Evolutionary conservation across 2,888 invertebrate species (phyloP).

Genomic region (Nesidiocoris tenuis): DNA sequence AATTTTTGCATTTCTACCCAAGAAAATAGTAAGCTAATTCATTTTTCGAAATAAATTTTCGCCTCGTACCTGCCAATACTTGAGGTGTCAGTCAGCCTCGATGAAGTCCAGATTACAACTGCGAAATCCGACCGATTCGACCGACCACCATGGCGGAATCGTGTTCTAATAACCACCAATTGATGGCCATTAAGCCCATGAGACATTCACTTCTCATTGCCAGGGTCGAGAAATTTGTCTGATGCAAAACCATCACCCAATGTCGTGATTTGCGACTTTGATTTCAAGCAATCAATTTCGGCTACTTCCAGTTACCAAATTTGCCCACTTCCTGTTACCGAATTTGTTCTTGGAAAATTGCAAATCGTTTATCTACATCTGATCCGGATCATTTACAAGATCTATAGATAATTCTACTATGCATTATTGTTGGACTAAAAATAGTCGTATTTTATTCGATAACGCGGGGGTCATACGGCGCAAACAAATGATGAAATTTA

Average conservation of each 20-base stretch:
- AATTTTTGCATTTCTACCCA: background rate
- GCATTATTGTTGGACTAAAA: too few relatives aligned
- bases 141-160: background rate
- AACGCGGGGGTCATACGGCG: too few relatives aligned
- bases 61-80: background rate
- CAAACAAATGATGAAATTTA: too few relatives aligned
- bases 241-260: conserved; percentile 27
- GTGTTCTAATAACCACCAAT: conserved; percentile 14
- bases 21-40: background rate
- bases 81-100: background rate
- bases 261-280: conserved; percentile 8
- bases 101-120: conserved; percentile 9
- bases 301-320: too few relatives aligned
- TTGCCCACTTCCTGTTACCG: too few relatives aligned
- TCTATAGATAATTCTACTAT: too few relatives aligned
- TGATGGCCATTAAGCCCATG: conserved; percentile 15
- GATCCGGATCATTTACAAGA: too few relatives aligned
- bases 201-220: conserved; percentile 13
- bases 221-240: conserved; percentile 29
- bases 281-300: background rate
- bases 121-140: background rate
- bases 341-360: too few relatives aligned
- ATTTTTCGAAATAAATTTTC: background rate
- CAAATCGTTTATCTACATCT: too few relatives aligned
- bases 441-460: too few relatives aligned